Percentiles rank a stretch among this genome's conserved stretches.
phyloP scores from a whole-genome alignment of 2,797 vertebrate genomes.

The Lagocephalus sceleratus region DNA sequence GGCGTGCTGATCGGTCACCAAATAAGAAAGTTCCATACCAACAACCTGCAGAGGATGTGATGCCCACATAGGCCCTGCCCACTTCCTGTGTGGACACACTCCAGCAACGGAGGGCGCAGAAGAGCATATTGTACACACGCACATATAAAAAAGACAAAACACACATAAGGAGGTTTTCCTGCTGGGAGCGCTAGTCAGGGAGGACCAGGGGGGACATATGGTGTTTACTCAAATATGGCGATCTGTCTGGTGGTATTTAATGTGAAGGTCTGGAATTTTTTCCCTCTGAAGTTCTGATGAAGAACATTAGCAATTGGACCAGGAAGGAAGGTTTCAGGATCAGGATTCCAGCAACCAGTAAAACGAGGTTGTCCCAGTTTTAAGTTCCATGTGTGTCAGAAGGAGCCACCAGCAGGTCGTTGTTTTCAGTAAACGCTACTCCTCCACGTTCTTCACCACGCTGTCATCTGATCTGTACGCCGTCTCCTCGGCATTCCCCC shows the following conservation, averaged over 20 bases:
- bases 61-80: constrained; percentile 22
- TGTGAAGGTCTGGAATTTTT: no score
- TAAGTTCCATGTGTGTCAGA: constrained; percentile 29
- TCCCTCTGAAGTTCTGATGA: no score
- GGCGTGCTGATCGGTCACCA: no score
- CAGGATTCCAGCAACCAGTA: constrained; percentile 24
- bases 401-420: constrained; percentile 24
- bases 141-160: no score
- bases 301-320: no score
- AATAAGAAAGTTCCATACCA: not conserved
- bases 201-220: not conserved
- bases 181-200: constrained; percentile 13
- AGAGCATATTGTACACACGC: no score
- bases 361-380: constrained; percentile 26
- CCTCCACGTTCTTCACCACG: not conserved
- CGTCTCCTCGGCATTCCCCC: not conserved
- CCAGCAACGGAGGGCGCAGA: no score
- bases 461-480: constrained; percentile 3
- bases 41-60: constrained; percentile 3
- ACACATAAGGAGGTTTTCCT: constrained; percentile 27
- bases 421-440: constrained; percentile 16
- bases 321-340: constrained; percentile 10
- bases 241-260: no score
- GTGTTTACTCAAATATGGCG: constrained; percentile 11
- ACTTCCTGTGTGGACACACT: constrained; percentile 64